phyloP scores from a whole-genome alignment of 2,888 invertebrate species.

The Phyllotreta striolata region DNA sequence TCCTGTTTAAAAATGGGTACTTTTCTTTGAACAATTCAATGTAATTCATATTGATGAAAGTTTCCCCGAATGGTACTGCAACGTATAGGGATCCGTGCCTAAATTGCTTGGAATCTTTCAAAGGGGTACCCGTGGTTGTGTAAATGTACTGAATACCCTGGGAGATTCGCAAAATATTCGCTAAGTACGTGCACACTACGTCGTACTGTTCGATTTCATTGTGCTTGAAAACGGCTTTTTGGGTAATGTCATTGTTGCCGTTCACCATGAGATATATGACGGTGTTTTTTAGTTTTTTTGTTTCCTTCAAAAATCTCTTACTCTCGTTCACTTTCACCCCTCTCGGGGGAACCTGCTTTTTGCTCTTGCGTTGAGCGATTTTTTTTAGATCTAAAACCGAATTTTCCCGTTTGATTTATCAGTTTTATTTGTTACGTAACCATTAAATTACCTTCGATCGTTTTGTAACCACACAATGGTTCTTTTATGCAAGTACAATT shows the following conservation, averaged over 20 bases:
- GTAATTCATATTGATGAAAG: background rate
- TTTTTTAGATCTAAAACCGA: no score
- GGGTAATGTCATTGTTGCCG: background rate
- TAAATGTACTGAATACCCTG: background rate
- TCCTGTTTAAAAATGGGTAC: background rate
- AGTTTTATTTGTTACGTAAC: no score
- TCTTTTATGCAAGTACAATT: background rate
- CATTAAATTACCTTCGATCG: conserved; percentile 2
- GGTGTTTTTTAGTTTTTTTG: background rate
- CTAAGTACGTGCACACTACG: conserved; percentile 1
- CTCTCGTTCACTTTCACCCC: conserved; percentile 4
- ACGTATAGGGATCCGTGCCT: conserved; percentile 2
- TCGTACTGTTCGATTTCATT: conserved; percentile 1
- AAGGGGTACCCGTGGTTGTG: background rate
- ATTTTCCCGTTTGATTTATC: no score
- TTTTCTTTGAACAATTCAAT: conserved; percentile 5
- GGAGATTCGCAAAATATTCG: background rate
- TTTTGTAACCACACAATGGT: conserved; percentile 11
- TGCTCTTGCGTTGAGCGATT: background rate
- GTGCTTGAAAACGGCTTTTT: conserved; percentile 7
- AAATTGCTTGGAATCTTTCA: background rate
- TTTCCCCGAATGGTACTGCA: conserved; percentile 5
- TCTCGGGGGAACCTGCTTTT: background rate
- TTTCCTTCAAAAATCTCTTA: background rate
- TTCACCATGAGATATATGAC: background rate